Conservation (phyloP, 2,888 invertebrate species). For the Leucophenga montana region DNA sequence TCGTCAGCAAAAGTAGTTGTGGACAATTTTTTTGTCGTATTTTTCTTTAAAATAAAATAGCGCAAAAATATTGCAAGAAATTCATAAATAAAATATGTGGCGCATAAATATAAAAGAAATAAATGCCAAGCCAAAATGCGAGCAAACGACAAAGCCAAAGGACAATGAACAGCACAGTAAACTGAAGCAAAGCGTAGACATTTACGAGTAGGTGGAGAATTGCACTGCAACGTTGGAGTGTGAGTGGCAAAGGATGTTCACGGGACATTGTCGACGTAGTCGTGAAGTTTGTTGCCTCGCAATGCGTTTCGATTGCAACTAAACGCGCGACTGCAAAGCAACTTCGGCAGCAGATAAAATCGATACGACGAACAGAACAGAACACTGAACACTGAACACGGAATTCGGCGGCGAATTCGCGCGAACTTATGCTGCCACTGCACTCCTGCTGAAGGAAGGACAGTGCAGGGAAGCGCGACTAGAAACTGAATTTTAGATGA, state of each 20-base stretch:
- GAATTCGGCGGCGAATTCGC: too few species aligned
- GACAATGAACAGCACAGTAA: background rate
- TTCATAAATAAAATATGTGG: conserved; percentile 23
- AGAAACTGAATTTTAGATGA: conserved; percentile 14
- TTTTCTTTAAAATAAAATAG: conserved; percentile 13
- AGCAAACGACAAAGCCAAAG: conserved; percentile 7
- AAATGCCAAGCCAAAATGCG: background rate
- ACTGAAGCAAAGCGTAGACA: background rate
- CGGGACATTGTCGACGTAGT: background rate
- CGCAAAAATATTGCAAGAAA: conserved; percentile 17
- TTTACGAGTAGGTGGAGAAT: background rate
- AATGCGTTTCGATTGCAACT: conserved; percentile 20
- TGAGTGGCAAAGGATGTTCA: background rate
- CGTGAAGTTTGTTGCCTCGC: background rate
- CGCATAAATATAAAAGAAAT: conserved; percentile 5
- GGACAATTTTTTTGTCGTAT: background rate
- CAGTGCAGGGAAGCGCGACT: background rate
- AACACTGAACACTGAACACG: too few species aligned
- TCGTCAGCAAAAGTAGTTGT: background rate
- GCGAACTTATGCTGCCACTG: too few species aligned
- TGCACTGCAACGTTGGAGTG: background rate
- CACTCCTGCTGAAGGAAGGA: background rate
- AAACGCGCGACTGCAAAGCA: background rate
- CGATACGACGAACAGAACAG: conserved; percentile 5
- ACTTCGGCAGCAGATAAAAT: conserved; percentile 21